Conservation (phyloP, 2,113 vertebrate species). For the Brevimyrus niger region DNA sequence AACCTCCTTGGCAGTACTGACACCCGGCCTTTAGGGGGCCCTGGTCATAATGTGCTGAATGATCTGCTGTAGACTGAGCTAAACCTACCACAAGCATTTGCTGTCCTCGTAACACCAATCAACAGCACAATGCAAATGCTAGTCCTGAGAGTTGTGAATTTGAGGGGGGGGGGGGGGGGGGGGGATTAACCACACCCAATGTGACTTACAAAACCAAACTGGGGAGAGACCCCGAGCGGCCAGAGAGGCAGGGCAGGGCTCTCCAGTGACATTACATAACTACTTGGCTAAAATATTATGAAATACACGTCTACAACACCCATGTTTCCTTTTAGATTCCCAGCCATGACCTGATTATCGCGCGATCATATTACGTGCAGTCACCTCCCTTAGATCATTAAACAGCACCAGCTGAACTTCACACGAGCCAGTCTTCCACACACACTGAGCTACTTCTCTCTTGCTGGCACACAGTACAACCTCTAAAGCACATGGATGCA, state of each 20-base stretch:
- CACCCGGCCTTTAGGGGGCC: slow-evolving; percentile 27
- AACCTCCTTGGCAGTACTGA: slow-evolving; percentile 17
- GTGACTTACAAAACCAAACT: slow-evolving; percentile 18
- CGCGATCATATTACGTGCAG: background rate
- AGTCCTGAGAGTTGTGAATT: background rate
- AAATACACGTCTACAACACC: background rate
- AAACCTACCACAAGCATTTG: slow-evolving; percentile 12
- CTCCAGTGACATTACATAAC: slow-evolving; percentile 8
- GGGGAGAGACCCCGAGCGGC: background rate
- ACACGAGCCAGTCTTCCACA: too few relatives aligned
- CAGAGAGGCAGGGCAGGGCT: background rate
- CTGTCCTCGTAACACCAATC: slow-evolving; percentile 28
- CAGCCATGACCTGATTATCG: background rate
- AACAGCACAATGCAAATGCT: slow-evolving; percentile 20
- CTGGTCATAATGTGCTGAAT: slow-evolving; percentile 6
- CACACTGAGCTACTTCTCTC: background rate
- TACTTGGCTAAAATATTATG: background rate
- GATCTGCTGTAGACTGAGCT: slow-evolving; percentile 24
- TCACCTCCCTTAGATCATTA: background rate
- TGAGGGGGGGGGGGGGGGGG: background rate
- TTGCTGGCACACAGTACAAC: background rate
- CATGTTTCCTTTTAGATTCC: background rate
- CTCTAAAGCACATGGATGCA: background rate
- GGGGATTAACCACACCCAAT: slow-evolving; percentile 15
- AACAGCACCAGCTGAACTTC: background rate